phyloP scores from a whole-genome alignment of 2,113 vertebrate species.

The Donacobius atricapilla region DNA sequence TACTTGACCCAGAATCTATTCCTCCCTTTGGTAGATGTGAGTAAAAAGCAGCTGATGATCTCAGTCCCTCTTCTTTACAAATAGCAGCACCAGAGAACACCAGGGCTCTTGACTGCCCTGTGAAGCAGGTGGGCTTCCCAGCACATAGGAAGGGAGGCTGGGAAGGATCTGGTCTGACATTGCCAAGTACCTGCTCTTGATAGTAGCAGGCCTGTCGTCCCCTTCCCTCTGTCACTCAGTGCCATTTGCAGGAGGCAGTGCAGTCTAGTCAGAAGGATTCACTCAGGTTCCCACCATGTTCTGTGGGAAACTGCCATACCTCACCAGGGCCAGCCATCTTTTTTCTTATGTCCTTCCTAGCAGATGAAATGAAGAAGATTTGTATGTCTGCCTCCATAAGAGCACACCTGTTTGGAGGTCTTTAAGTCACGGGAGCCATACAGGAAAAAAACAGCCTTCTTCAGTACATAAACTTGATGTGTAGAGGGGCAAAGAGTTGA shows the following conservation, averaged over 20 bases:
- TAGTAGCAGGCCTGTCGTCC: not conserved
- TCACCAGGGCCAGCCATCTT: not conserved
- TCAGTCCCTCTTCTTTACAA: not conserved
- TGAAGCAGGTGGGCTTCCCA: not conserved
- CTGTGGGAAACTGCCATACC: not conserved
- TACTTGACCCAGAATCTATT: not conserved
- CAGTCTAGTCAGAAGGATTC: not conserved
- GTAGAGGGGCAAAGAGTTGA: not conserved
- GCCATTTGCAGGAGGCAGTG: not conserved
- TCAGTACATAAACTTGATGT: not conserved
- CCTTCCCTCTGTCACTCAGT: not conserved
- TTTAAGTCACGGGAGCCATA: not conserved
- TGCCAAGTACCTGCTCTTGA: not conserved
- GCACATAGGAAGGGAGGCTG: not conserved
- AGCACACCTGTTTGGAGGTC: not conserved
- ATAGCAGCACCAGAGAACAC: not conserved
- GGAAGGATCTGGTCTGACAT: not conserved
- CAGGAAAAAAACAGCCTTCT: not conserved
- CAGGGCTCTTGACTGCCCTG: not conserved
- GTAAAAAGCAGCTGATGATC: not conserved
- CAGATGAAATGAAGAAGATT: not conserved
- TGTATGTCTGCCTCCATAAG: not conserved
- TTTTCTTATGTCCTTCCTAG: not conserved
- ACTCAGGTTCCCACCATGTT: rapidly evolving
- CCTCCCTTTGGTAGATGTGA: not conserved